These are phyloP conservation scores for Orgyia antiqua DNA, from an alignment of 2,888 invertebrate species.

Conservation along the genomic window DNA sequence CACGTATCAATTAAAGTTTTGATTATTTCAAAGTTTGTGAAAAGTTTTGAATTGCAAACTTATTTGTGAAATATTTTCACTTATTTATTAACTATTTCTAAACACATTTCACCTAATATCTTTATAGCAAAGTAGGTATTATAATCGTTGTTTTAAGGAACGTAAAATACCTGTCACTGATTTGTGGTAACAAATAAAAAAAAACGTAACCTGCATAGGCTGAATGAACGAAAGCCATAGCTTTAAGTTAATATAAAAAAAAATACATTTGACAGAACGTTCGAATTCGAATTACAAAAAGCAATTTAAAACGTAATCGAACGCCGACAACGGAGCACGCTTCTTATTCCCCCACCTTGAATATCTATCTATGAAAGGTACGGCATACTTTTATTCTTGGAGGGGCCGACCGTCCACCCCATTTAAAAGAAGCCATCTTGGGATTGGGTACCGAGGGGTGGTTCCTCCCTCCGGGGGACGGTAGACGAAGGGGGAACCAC, in stretches of 20 bases:
- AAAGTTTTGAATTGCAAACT: constrained; percentile 16
- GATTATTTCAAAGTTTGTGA: constrained; percentile 28
- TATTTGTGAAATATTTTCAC: constrained; percentile 2
- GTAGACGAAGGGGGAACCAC: constrained; percentile 54
- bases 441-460: constrained; percentile 51
- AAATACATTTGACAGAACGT: constrained; percentile 29
- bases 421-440: constrained; percentile 78
- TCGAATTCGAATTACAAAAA: constrained; percentile 58
- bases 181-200: no score
- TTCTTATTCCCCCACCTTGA: constrained; percentile 58
- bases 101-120: no score
- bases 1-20: constrained; percentile 37
- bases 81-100: constrained; percentile 2
- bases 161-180: no score
- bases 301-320: constrained; percentile 68
- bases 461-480: constrained; percentile 36
- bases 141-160: no score
- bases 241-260: constrained; percentile 26
- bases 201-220: no score
- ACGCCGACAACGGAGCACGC: constrained; percentile 36
- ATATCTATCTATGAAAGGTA: constrained; percentile 59
- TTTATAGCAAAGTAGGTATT: no score
- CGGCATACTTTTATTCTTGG: constrained; percentile 74
- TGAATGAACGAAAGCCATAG: no score
- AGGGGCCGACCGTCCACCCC: constrained; percentile 72